Evolutionary conservation across 2,888 invertebrate species (phyloP).

Genomic region (Hoplodrina ambigua): DNA sequence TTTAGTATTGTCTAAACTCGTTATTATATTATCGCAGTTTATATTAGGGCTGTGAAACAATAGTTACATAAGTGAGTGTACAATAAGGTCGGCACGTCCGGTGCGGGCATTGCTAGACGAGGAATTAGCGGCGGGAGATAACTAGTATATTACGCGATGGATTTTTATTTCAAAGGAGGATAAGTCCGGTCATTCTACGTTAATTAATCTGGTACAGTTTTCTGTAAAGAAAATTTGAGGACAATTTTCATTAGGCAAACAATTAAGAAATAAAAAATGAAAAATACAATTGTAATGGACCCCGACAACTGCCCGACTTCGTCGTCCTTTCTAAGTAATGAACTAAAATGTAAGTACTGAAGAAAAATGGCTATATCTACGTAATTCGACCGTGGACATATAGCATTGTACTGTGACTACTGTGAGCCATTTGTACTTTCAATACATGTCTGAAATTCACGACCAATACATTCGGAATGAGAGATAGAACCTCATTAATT

Average conservation of each 20-base stretch:
- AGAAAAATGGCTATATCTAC: conserved; percentile 12
- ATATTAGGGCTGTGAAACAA: conserved; percentile 65
- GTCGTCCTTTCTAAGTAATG: not conserved
- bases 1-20: conserved; percentile 23
- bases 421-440: conserved; percentile 28
- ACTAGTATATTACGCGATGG: conserved; percentile 61
- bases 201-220: not conserved
- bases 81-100: conserved; percentile 81
- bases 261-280: not conserved
- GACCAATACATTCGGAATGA: conserved; percentile 8
- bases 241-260: not conserved
- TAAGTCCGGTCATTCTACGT: not conserved
- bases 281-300: not conserved
- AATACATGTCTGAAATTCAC: conserved; percentile 36
- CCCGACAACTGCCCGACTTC: not conserved
- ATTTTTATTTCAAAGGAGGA: conserved; percentile 18
- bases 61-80: conserved; percentile 73
- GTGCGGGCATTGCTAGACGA: conserved; percentile 57
- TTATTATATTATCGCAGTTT: conserved; percentile 23
- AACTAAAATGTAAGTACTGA: conserved; percentile 7
- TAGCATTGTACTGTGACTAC: conserved; percentile 27
- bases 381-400: conserved; percentile 11
- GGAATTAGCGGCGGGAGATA: conserved; percentile 67
- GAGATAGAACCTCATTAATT: conserved; percentile 50
- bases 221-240: not conserved